Conservation (phyloP, 2,113 vertebrate genomes). For the Actenoides hombroni region DNA sequence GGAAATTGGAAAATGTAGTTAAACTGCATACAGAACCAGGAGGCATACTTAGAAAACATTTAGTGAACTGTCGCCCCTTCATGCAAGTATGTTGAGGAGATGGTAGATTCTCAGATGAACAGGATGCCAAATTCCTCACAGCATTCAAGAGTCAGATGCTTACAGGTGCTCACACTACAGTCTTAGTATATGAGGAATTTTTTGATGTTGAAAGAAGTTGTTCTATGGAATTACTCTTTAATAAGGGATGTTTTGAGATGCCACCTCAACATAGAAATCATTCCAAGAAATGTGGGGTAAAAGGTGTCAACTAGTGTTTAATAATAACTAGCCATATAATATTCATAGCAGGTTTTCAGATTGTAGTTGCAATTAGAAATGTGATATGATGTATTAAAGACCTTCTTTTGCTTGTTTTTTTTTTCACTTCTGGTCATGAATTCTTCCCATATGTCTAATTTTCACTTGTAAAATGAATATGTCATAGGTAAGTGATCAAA, state of each 20-base stretch:
- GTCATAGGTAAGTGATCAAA: background rate
- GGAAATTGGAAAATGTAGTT: background rate
- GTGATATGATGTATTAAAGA: background rate
- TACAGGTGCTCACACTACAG: background rate
- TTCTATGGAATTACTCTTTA: background rate
- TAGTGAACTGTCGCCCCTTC: background rate
- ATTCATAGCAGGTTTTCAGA: background rate
- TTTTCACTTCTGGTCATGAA: background rate
- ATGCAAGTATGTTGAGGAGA: fast-evolving
- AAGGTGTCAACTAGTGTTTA: background rate
- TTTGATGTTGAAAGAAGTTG: background rate
- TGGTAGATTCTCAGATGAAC: background rate
- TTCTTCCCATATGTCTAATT: background rate
- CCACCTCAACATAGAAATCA: background rate
- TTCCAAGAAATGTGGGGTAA: background rate
- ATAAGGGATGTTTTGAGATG: background rate
- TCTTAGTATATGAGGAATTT: background rate
- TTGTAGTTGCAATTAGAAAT: background rate
- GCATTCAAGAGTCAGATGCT: background rate
- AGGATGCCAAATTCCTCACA: background rate
- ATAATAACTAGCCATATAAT: background rate
- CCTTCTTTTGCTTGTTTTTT: background rate
- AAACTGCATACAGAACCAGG: background rate
- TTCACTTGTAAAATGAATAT: background rate
- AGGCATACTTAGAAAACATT: background rate